phyloP scores from a whole-genome alignment of 2,888 invertebrate species.

The Apotomis capreana region DNA sequence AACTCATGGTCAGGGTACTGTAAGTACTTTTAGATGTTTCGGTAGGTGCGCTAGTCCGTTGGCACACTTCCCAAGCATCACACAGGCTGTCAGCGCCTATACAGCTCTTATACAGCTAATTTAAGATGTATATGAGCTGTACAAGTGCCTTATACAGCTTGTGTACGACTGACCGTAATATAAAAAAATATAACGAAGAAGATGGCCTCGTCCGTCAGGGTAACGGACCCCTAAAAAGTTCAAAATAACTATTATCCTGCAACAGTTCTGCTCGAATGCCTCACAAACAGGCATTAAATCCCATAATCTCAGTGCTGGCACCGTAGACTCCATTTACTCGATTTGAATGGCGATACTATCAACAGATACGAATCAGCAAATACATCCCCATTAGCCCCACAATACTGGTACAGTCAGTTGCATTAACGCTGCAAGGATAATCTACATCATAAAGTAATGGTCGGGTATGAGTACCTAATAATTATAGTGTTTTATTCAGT shows the following conservation, averaged over 20 bases:
- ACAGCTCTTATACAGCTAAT: too few species aligned
- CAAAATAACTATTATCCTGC: constrained; percentile 21
- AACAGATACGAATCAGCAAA: constrained; percentile 71
- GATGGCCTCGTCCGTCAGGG: too few species aligned
- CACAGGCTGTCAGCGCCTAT: too few species aligned
- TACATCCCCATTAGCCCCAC: constrained; percentile 65
- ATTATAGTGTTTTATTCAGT: constrained; percentile 14
- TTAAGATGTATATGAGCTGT: too few species aligned
- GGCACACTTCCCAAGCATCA: too few species aligned
- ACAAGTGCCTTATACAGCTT: too few species aligned
- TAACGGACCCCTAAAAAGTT: neutral
- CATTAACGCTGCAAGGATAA: constrained; percentile 14
- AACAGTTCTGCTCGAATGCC: constrained; percentile 17
- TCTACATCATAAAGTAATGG: constrained; percentile 4
- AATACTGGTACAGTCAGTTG: constrained; percentile 53
- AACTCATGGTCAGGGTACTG: too few species aligned
- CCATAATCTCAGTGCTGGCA: constrained; percentile 40
- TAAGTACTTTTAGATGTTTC: too few species aligned
- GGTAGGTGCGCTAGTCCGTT: too few species aligned
- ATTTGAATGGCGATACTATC: constrained; percentile 70
- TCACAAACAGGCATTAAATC: constrained; percentile 53
- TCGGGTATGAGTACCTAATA: neutral
- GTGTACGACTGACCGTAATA: too few species aligned
- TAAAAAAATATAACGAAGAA: too few species aligned
- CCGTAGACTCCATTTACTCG: constrained; percentile 56